A percentile compares a stretch with the other conserved stretches of the same genome.
Evolutionary conservation across 2,113 vertebrate species (phyloP).

Genomic region (Austrofundulus limnaeus): DNA sequence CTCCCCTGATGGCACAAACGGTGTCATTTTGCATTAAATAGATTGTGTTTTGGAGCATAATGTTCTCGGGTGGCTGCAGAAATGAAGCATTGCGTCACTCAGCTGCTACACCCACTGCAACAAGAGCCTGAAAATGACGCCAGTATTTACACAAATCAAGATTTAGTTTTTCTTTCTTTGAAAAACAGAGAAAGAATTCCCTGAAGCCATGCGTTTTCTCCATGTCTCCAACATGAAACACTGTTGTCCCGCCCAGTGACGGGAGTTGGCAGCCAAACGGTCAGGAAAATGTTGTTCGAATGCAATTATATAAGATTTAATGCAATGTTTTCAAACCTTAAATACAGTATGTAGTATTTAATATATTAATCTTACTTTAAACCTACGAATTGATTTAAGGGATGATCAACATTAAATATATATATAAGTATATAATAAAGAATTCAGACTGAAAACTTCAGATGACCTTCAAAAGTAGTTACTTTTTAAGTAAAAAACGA

Average conservation of each 20-base stretch:
- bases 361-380: background rate
- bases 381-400: too few relatives aligned
- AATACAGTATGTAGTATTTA: background rate
- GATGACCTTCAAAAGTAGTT: too few relatives aligned
- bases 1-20: conserved; percentile 57
- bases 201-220: background rate
- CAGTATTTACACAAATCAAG: background rate
- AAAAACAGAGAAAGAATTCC: background rate
- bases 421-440: too few relatives aligned
- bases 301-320: too few relatives aligned
- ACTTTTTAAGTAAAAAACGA: too few relatives aligned
- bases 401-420: too few relatives aligned
- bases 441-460: too few relatives aligned
- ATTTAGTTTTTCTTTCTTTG: background rate
- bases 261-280: too few relatives aligned
- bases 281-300: too few relatives aligned
- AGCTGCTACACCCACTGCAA: conserved; percentile 13
- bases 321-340: background rate
- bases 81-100: conserved; percentile 43
- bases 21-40: conserved; percentile 66
- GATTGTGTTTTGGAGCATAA: conserved; percentile 71
- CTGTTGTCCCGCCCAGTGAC: too few relatives aligned
- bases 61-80: conserved; percentile 55
- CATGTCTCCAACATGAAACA: too few relatives aligned
- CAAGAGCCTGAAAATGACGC: background rate